Evolutionary conservation across 2,888 invertebrate species (phyloP).

Genomic region (Amphipyra tragopoginis): DNA sequence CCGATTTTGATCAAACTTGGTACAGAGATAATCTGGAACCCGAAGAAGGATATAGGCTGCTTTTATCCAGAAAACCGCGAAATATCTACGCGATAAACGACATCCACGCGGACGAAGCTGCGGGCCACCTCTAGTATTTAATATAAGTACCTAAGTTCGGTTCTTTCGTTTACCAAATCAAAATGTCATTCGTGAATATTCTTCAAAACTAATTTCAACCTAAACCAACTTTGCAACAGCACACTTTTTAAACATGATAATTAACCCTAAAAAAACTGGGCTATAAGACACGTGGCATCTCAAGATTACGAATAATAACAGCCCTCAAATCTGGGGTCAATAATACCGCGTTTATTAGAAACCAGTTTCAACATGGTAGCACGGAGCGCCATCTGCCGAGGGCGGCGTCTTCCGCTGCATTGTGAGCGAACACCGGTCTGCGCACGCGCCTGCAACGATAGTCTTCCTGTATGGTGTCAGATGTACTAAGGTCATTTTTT

Average conservation of each 20-base stretch:
- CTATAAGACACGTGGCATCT: slow-evolving; percentile 66
- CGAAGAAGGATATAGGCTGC: too few relatives aligned
- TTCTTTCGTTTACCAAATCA: too few relatives aligned
- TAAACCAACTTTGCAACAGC: slow-evolving; percentile 17
- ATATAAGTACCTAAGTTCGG: too few relatives aligned
- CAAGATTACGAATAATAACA: slow-evolving; percentile 63
- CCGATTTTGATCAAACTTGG: too few relatives aligned
- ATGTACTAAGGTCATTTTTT: slow-evolving; percentile 57
- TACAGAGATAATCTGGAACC: too few relatives aligned
- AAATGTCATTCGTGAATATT: slow-evolving; percentile 2
- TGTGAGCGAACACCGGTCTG: slow-evolving; percentile 79
- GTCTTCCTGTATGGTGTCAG: slow-evolving; percentile 56
- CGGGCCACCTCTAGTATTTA: too few relatives aligned
- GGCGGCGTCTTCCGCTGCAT: slow-evolving; percentile 88
- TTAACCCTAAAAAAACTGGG: slow-evolving; percentile 44
- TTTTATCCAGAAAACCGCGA: too few relatives aligned
- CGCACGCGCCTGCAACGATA: slow-evolving; percentile 82
- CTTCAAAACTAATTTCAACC: not conserved
- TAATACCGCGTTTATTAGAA: slow-evolving; percentile 74
- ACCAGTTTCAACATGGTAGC: slow-evolving; percentile 77
- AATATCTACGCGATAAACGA: too few relatives aligned
- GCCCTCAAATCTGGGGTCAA: slow-evolving; percentile 75
- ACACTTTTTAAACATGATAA: slow-evolving; percentile 24
- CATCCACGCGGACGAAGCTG: too few relatives aligned
- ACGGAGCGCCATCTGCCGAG: slow-evolving; percentile 79